Percentiles rank a stretch among this genome's conserved stretches.
Evolutionary conservation across 2,888 invertebrate genomes (phyloP).

Genomic region (Synergus itoensis): DNA sequence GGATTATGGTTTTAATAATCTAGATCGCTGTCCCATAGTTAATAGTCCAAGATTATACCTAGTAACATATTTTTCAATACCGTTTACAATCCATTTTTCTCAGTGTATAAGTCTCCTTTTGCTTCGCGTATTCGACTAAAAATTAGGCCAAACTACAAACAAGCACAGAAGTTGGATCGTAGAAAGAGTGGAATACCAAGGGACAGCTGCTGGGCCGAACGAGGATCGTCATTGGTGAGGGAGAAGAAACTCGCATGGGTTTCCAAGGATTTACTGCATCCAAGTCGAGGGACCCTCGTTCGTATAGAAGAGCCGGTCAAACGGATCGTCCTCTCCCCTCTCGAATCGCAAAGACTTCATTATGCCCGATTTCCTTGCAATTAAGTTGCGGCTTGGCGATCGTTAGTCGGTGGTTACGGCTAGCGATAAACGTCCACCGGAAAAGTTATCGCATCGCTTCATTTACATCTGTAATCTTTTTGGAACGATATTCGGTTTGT

Average conservation of each 20-base stretch:
- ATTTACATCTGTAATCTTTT: slow-evolving; percentile 63
- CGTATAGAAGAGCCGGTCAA: background rate
- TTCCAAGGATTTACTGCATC: slow-evolving; percentile 1
- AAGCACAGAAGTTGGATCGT: background rate
- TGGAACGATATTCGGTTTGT: slow-evolving; percentile 46
- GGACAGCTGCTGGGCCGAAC: background rate
- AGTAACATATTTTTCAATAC: no score
- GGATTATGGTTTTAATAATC: no score
- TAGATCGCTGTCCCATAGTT: no score
- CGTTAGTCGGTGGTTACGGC: slow-evolving; percentile 50
- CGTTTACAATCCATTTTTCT: no score
- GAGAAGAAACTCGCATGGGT: background rate
- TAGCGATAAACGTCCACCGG: slow-evolving; percentile 64
- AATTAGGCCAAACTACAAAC: background rate
- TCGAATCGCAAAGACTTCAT: slow-evolving; percentile 56
- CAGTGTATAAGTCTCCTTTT: no score
- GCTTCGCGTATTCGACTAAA: background rate
- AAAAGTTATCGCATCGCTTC: slow-evolving; percentile 66
- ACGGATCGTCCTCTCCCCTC: background rate
- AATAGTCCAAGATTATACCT: no score
- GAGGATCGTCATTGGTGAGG: background rate
- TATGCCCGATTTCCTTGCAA: slow-evolving; percentile 60
- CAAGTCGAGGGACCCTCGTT: background rate
- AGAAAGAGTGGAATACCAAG: background rate
- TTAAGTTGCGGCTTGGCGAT: slow-evolving; percentile 57